Base-by-base conservation (phyloP, 1,140 invertebrate genomes). In the Drosophila santomea region DNA sequence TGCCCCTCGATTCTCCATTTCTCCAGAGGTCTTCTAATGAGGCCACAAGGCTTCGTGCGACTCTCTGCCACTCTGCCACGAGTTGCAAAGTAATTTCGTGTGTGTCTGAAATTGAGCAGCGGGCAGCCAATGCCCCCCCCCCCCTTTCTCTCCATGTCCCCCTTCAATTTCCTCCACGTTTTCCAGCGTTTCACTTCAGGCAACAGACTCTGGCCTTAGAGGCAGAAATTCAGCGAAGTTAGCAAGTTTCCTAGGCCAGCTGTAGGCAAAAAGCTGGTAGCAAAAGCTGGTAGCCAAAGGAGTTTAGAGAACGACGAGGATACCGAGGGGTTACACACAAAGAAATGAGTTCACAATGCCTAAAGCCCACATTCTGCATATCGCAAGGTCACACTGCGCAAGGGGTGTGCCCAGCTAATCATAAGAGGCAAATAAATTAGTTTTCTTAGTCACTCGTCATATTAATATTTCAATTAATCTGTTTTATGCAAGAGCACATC, bases 71-170 rank as follows among this genome's bases (percentile, higher is more conserved):
- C 54, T 58, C 51, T 17, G 69, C 59, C 78, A 80, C 78, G 72
- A 77, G 74, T 82, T 81, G 41, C 74, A 78, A 82, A 82, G 79
- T 80, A 63, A 80, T 80, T 80, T 80, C 58, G 77, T 63, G 51
- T 74, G 63, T 68, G 58, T 54, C 25, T 56, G 62, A 63, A 63
- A 74, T 69, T 54, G 62, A 68, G 76, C 38, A 55, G 61, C 52
- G 48, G 38, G 50, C 50, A 28, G 35, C 41, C 66, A 67, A 55
- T 47, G 50, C 57, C 52, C 3, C n/a, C 57, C 23, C 54, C 50
- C 38, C 28, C 28, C 25, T 25, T 28, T 67, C 51, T 12, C 10
- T 3, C 12, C 15, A 15, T 39, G 12, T 8, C 12, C 51, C 52
- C n/a, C 36, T 23, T 7, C 28, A 23, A 68, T 52, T 64, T 45